Percentiles rank a stretch among this genome's conserved stretches.
Evolutionary conservation across 2,888 invertebrate genomes (phyloP).

Genomic region (Thymelicus lineola): DNA sequence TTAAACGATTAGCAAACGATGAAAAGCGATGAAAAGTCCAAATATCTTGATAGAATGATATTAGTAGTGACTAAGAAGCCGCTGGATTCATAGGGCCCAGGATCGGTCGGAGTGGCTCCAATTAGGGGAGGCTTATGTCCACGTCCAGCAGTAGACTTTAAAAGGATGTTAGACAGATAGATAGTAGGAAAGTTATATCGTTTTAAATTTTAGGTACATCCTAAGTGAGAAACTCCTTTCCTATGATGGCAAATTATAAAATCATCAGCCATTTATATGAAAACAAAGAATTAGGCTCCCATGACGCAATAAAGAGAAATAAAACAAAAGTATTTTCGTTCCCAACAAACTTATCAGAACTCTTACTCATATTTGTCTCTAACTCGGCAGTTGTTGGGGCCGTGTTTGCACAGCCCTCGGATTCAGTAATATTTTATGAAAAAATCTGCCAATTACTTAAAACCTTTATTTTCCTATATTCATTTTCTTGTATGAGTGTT

Average conservation of each 20-base stretch:
- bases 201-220: too few species aligned
- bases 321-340: constrained; percentile 36
- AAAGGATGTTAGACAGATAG: too few species aligned
- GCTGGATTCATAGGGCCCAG: too few species aligned
- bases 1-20: too few species aligned
- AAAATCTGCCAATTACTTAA: constrained; percentile 25
- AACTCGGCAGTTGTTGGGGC: constrained; percentile 15
- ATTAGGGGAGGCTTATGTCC: too few species aligned
- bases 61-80: too few species aligned
- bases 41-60: too few species aligned
- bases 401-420: constrained; percentile 18
- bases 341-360: constrained; percentile 30
- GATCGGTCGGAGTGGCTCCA: too few species aligned
- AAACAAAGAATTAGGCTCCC: constrained; percentile 23
- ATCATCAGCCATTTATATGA: neutral
- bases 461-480: constrained; percentile 8
- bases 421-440: constrained; percentile 30
- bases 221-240: too few species aligned
- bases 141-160: too few species aligned
- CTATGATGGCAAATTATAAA: neutral
- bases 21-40: too few species aligned
- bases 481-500: neutral
- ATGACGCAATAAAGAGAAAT: constrained; percentile 16
- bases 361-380: constrained; percentile 33
- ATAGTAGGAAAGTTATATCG: too few species aligned